A percentile compares a stretch with the other conserved stretches of the same genome.
phyloP scores from a whole-genome alignment of 2,888 invertebrate species.

The Philhelius pedissequus region DNA sequence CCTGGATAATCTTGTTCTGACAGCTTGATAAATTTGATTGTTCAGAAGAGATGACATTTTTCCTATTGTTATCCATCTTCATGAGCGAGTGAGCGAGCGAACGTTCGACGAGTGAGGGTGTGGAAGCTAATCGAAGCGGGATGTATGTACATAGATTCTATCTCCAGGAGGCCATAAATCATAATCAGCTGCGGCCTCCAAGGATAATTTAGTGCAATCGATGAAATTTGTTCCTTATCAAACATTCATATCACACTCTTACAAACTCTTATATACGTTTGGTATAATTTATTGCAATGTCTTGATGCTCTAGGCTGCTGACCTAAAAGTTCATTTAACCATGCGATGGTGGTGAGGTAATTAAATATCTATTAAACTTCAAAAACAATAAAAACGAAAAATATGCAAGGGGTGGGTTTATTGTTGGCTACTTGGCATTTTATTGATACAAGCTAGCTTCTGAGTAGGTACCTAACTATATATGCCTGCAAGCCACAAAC shows the following conservation, averaged over 20 bases:
- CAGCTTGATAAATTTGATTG: constrained; percentile 67
- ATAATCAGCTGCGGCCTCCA: constrained; percentile 58
- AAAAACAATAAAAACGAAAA: background rate
- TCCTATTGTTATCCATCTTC: constrained; percentile 60
- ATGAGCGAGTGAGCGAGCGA: background rate
- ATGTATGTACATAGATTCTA: constrained; percentile 26
- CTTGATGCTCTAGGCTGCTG: constrained; percentile 37
- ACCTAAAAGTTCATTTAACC: constrained; percentile 41
- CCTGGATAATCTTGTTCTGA: constrained; percentile 67
- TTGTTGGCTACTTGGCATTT: constrained; percentile 50
- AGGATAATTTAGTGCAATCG: constrained; percentile 56
- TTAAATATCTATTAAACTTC: constrained; percentile 55
- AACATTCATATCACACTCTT: constrained; percentile 18
- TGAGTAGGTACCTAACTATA: too few relatives aligned
- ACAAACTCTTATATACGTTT: background rate
- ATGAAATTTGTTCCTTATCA: constrained; percentile 58
- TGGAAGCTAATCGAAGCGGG: constrained; percentile 27
- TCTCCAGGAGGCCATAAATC: constrained; percentile 53
- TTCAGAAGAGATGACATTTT: constrained; percentile 60
- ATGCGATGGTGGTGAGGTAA: constrained; percentile 12
- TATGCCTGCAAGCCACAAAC: constrained; percentile 22
- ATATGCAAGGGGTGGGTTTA: constrained; percentile 46
- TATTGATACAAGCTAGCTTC: constrained; percentile 35
- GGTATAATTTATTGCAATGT: constrained; percentile 38
- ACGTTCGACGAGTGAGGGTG: background rate